Percentiles rank a stretch among this genome's conserved stretches.
These are phyloP conservation scores for Camelus dromedarius DNA, from an alignment of 2,113 vertebrate genomes.

Conservation along the genomic window DNA sequence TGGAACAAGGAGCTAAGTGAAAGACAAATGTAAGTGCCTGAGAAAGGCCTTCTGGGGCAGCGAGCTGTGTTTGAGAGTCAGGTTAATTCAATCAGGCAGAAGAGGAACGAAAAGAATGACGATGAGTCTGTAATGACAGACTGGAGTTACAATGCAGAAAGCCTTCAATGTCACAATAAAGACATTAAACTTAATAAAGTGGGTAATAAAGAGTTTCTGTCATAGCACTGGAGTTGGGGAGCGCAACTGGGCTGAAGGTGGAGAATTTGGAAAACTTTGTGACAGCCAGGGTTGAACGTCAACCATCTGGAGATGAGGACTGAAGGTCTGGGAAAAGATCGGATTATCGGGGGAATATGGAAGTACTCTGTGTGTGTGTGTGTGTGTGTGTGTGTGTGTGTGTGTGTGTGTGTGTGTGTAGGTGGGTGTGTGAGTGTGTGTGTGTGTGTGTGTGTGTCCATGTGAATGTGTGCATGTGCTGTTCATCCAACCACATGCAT, in stretches of 20 bases:
- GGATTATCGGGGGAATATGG: not conserved
- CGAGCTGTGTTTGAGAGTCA: not conserved
- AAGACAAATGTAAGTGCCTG: not conserved
- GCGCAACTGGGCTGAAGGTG: not conserved
- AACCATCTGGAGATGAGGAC: not conserved
- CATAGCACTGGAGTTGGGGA: not conserved
- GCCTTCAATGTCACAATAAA: not conserved
- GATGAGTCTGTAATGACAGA: not conserved
- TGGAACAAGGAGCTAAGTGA: not conserved
- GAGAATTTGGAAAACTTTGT: not conserved
- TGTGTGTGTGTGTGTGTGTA: not conserved
- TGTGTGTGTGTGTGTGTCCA: not conserved
- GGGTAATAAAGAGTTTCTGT: not conserved
- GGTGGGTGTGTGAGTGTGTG: too few relatives aligned
- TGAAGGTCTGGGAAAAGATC: not conserved
- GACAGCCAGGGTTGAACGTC: not conserved
- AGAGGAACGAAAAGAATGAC: not conserved
- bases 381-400: not conserved
- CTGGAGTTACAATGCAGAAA: not conserved
- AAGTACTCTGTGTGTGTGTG: not conserved
- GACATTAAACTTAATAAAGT: not conserved
- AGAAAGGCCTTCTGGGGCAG: not conserved
- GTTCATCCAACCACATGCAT: not conserved
- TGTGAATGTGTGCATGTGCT: accelerated
- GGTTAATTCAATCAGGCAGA: not conserved